Evolutionary conservation across 2,888 invertebrate species (phyloP), one percentile per base, ranked within the genome.

Genomic region (Tiliacea citrago): DNA sequence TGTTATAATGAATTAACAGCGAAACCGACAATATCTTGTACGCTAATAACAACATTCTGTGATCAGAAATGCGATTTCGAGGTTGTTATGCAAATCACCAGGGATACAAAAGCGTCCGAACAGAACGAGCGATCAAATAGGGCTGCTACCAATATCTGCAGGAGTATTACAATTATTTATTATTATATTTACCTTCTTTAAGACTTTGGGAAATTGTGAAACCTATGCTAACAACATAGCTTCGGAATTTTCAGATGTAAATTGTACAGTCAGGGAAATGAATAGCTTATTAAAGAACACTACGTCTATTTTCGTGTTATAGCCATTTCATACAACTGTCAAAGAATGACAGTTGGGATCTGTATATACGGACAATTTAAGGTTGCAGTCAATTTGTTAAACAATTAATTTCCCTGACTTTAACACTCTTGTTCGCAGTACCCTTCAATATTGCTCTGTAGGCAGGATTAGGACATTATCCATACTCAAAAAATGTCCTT

Each of bases 81-180:
- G 18, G 63, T 75, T 65, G 58, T 58, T 79, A 74, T 81, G 79
- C 53, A 79, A 79, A 79, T 79, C 81, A 12, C 55, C 42, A 65
- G 55, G 60, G 60, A 68, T 61, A 79, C 81, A 75, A 65, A 81
- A 29, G 62, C 81, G 24, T 49, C 60, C 49, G 35, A 53, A 76
- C 65, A 13, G 76, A 76, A 53, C 74, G 29, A 39, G n/a, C 6
- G 29, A 70, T 57, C 24, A 24, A 39, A 60, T 58, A 81, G 78
- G 81, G 75, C 66, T 79, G 78, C 58, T 35, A 24, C 65, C 8
- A 55, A 7, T 12, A 21, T 55, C 49, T 35, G 35, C 2, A 49
- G 24, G 13, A 55, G n/a, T 65, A 53, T 18, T n/a, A 55, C 16
- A 51, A 35, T 7, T 53, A 47, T 47, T 63, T 57, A 51, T 35